Conservation (phyloP, 1,140 invertebrate genomes). For the Euura lappo region DNA sequence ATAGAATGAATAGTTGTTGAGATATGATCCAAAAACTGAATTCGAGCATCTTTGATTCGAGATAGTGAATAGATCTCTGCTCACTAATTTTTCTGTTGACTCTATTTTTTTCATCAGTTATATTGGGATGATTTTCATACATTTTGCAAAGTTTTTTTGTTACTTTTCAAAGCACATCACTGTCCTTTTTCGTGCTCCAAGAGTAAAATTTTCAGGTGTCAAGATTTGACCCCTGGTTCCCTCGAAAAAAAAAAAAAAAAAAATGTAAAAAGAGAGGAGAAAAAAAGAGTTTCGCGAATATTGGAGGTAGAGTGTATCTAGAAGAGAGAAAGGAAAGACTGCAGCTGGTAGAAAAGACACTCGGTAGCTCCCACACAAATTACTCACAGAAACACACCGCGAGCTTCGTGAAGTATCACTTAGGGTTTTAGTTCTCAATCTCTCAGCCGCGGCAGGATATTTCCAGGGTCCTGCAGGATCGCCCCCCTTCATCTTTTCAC, state of each 20-base stretch:
- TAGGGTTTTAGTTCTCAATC: constrained; percentile 40
- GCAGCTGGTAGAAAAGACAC: constrained; percentile 28
- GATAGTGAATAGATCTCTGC: too few species aligned
- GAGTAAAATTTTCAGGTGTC: background rate
- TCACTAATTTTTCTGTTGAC: too few species aligned
- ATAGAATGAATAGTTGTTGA: too few species aligned
- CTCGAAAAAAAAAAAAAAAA: background rate
- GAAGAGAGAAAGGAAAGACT: background rate
- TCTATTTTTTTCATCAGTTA: too few species aligned
- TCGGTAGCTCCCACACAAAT: constrained; percentile 46
- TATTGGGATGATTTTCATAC: too few species aligned
- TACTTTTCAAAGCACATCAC: too few species aligned
- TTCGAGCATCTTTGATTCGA: too few species aligned
- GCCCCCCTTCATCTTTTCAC: background rate
- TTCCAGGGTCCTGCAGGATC: background rate
- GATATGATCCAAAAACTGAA: too few species aligned
- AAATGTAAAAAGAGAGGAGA: constrained; percentile 15
- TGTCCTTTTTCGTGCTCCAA: too few species aligned
- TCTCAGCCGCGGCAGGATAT: constrained; percentile 20
- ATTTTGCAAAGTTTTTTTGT: too few species aligned
- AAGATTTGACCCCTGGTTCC: background rate
- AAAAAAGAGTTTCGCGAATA: constrained; percentile 16
- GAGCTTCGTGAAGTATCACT: constrained; percentile 40
- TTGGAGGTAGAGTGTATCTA: constrained; percentile 13
- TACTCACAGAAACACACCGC: constrained; percentile 32